Evolutionary conservation across 2,888 invertebrate genomes (phyloP).

Genomic region (Acanthosepion lycidas): DNA sequence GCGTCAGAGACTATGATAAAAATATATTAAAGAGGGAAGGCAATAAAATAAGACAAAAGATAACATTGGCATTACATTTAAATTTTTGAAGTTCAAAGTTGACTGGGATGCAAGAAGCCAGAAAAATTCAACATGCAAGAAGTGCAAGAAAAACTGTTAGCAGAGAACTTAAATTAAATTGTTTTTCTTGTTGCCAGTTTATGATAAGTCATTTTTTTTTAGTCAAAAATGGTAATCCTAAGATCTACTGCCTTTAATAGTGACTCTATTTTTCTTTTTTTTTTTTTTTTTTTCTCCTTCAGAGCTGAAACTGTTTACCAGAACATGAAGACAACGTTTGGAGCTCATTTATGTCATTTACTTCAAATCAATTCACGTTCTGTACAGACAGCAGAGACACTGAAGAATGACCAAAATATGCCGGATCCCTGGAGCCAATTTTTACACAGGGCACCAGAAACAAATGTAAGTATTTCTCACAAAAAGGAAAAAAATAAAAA

Average conservation of each 20-base stretch:
- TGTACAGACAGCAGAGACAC: slow-evolving; percentile 61
- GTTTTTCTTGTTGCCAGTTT: neutral
- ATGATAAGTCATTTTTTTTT: neutral
- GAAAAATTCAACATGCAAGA: too few relatives aligned
- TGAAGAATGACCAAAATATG: slow-evolving; percentile 71
- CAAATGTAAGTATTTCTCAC: slow-evolving; percentile 50
- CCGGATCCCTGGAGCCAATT: slow-evolving; percentile 91
- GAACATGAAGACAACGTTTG: slow-evolving; percentile 89
- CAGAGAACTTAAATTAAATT: too few relatives aligned
- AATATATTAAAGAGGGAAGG: too few relatives aligned
- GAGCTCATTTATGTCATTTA: slow-evolving; percentile 89
- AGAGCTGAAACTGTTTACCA: slow-evolving; percentile 90
- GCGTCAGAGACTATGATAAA: too few relatives aligned
- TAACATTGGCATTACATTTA: too few relatives aligned
- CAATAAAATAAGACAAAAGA: too few relatives aligned
- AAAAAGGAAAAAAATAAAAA: neutral
- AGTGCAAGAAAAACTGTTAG: too few relatives aligned
- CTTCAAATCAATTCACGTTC: slow-evolving; percentile 87
- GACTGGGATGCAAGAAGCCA: too few relatives aligned
- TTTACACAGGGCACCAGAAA: slow-evolving; percentile 75
- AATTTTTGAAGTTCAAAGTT: too few relatives aligned
- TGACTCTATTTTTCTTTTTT: too few relatives aligned
- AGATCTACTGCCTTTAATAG: too few relatives aligned
- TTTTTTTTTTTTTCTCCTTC: slow-evolving; percentile 12
- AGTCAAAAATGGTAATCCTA: neutral